These are phyloP conservation scores for Drosophila ercepeae DNA, from an alignment of 1,140 invertebrate species.

Conservation along the genomic window DNA sequence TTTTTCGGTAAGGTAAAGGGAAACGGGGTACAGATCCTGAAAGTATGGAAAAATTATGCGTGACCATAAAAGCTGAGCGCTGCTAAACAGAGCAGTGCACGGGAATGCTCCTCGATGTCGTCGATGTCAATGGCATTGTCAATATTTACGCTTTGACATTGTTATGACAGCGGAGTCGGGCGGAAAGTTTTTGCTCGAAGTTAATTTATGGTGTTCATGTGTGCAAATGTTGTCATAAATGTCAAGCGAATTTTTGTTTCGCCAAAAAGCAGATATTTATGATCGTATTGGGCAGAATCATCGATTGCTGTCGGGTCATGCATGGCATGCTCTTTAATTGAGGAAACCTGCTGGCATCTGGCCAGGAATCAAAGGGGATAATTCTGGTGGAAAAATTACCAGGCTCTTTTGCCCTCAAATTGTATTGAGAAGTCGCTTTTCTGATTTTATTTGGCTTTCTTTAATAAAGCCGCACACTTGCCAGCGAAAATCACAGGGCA, in stretches of 20 bases:
- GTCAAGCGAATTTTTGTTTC: slow-evolving; percentile 58
- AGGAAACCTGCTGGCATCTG: slow-evolving; percentile 12
- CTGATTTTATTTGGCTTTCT: slow-evolving; percentile 45
- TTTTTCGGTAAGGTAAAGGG: background rate
- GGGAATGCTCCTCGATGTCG: slow-evolving; percentile 29
- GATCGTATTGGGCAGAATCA: slow-evolving; percentile 26
- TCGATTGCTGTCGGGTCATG: slow-evolving; percentile 39
- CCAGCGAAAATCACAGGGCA: slow-evolving; percentile 54
- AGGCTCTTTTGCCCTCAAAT: slow-evolving; percentile 10
- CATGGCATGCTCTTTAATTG: slow-evolving; percentile 31
- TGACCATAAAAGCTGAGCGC: slow-evolving; percentile 63
- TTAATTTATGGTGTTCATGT: slow-evolving; percentile 80
- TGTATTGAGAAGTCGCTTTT: background rate
- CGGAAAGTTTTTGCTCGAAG: slow-evolving; percentile 61
- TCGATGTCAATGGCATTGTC: slow-evolving; percentile 70
- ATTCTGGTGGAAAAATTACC: slow-evolving; percentile 3
- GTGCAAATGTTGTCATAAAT: slow-evolving; percentile 80
- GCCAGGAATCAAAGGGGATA: too few relatives aligned
- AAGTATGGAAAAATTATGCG: slow-evolving; percentile 79
- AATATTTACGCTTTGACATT: slow-evolving; percentile 82
- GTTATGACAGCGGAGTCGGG: slow-evolving; percentile 59
- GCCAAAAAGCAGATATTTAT: slow-evolving; percentile 40
- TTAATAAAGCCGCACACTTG: slow-evolving; percentile 32
- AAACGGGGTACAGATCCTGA: slow-evolving; percentile 49
- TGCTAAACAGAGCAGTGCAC: slow-evolving; percentile 52